Conservation (phyloP, 2,888 invertebrate genomes). For the Heliconius ismenius region DNA sequence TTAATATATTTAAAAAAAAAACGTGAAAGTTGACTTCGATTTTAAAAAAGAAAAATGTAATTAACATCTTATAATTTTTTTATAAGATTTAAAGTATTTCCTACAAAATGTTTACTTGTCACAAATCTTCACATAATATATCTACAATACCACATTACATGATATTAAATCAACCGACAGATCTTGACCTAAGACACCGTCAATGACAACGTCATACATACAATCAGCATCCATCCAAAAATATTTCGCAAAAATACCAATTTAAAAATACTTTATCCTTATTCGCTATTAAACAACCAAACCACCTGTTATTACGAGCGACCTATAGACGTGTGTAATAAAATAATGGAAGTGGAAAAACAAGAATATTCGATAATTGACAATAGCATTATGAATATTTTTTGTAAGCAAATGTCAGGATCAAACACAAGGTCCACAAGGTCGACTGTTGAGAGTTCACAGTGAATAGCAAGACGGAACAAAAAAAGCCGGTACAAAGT, state of each 20-base stretch:
- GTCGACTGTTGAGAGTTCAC: background rate
- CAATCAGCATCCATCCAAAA: background rate
- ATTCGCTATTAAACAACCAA: background rate
- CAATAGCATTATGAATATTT: slow-evolving; percentile 21
- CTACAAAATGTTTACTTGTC: background rate
- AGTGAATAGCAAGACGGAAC: slow-evolving; percentile 6
- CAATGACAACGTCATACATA: background rate
- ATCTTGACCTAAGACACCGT: slow-evolving; percentile 8
- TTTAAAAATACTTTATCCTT: background rate
- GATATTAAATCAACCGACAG: background rate
- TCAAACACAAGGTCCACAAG: slow-evolving; percentile 24
- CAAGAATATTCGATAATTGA: slow-evolving; percentile 5
- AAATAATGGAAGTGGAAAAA: slow-evolving; percentile 1
- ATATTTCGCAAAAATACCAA: slow-evolving; percentile 13
- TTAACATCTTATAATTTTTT: too few species aligned
- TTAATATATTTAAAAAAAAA: too few species aligned
- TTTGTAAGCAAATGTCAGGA: slow-evolving; percentile 26
- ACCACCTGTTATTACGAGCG: slow-evolving; percentile 1
- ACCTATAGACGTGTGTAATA: slow-evolving; percentile 12
- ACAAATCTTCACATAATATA: background rate
- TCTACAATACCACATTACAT: background rate
- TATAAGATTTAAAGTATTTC: background rate
- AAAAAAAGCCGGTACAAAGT: slow-evolving; percentile 21
- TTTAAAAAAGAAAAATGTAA: too few species aligned
- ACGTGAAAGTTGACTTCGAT: too few species aligned